These are phyloP conservation scores for Urocyon cinereoargenteus DNA, from an alignment of 2,797 vertebrate genomes.

Conservation along the genomic window DNA sequence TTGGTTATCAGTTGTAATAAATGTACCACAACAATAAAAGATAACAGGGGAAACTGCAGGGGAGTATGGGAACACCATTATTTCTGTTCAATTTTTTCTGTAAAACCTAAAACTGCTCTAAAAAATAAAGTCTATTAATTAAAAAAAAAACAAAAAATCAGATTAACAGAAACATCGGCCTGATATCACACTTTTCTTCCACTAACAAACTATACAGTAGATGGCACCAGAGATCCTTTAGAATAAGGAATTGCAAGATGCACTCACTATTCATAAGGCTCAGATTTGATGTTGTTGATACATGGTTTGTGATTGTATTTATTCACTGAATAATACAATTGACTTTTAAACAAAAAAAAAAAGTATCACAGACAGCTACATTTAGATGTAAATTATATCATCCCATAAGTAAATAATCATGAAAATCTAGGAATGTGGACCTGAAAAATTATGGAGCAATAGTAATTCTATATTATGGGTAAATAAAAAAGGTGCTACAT, in stretches of 20 bases:
- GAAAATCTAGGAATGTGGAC: constrained; percentile 20
- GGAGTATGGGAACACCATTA: not conserved
- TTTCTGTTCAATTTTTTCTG: constrained; percentile 3
- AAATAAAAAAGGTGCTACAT: constrained; percentile 4
- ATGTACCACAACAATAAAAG: not conserved
- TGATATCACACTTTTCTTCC: constrained; percentile 28
- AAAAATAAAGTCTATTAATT: not conserved
- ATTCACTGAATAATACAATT: constrained; percentile 35
- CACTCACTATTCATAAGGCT: not conserved
- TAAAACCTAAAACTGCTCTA: constrained; percentile 22
- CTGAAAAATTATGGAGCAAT: constrained; percentile 41
- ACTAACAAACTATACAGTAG: constrained; percentile 72
- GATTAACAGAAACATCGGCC: constrained; percentile 4
- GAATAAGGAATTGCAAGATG: constrained; percentile 41
- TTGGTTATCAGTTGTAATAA: not conserved
- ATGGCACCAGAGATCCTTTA: constrained; percentile 80
- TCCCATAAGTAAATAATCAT: constrained; percentile 47
- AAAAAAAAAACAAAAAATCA: not conserved
- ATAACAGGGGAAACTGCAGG: not conserved
- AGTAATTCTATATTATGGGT: not conserved
- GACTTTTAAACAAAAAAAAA: not conserved
- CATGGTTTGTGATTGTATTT: constrained; percentile 36
- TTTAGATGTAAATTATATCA: constrained; percentile 32
- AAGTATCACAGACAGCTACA: not conserved
- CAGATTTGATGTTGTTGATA: constrained; percentile 9